Evolutionary conservation across 2,113 vertebrate genomes (phyloP).

Genomic region (Gnathochromis pfefferi): DNA sequence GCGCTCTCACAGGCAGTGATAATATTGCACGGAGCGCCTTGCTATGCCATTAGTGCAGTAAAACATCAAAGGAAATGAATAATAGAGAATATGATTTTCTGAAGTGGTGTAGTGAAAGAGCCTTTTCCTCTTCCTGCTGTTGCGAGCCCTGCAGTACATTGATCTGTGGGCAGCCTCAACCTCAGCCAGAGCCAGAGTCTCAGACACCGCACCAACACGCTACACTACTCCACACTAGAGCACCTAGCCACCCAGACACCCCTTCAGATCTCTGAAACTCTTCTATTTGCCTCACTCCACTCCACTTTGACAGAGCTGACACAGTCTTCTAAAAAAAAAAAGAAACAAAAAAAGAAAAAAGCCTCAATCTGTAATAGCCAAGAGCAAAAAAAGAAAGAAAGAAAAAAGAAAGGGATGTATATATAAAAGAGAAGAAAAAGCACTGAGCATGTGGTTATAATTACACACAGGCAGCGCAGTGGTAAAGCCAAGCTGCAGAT

Average conservation of each 20-base stretch:
- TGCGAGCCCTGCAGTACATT: constrained; percentile 55
- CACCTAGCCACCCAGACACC: constrained; percentile 25
- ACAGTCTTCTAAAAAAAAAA: constrained; percentile 1
- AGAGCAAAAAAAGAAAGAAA: neutral
- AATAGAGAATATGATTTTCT: constrained; percentile 71
- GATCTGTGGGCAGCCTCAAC: constrained; percentile 56
- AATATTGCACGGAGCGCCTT: constrained; percentile 65
- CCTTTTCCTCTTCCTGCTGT: constrained; percentile 56
- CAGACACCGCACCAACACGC: constrained; percentile 4
- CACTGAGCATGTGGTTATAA: constrained; percentile 89
- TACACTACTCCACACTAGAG: constrained; percentile 1
- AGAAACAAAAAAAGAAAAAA: neutral
- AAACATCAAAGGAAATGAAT: constrained; percentile 74
- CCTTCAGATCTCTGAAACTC: constrained; percentile 28
- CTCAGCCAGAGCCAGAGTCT: constrained; percentile 26
- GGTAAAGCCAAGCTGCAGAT: constrained; percentile 87
- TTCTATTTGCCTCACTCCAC: constrained; percentile 33
- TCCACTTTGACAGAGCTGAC: constrained; percentile 41
- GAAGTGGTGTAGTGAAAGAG: constrained; percentile 62
- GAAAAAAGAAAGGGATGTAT: constrained; percentile 22
- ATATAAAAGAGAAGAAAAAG: constrained; percentile 42
- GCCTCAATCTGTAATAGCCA: neutral
- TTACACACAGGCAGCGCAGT: constrained; percentile 89
- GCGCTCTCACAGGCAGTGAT: constrained; percentile 51
- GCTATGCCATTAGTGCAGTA: constrained; percentile 66